These are phyloP conservation scores for Drosophila anomalata DNA, from an alignment of 2,888 invertebrate species.

Conservation along the genomic window DNA sequence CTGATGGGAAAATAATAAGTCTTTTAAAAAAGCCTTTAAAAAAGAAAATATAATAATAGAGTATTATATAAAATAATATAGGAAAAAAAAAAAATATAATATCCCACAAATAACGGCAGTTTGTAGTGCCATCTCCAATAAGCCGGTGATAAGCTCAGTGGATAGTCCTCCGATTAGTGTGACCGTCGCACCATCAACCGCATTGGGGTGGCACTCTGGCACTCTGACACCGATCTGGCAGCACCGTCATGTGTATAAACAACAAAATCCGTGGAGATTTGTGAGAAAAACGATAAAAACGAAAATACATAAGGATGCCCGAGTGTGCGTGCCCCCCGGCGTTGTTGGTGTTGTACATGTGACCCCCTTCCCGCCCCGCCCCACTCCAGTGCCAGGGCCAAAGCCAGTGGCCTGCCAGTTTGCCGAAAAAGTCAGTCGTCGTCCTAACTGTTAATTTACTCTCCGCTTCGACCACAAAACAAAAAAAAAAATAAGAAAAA, in stretches of 20 bases:
- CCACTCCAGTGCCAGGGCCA: too few species aligned
- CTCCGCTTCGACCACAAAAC: neutral
- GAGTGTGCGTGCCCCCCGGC: conserved; percentile 5
- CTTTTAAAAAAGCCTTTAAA: too few species aligned
- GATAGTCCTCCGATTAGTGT: neutral
- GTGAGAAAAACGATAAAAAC: neutral
- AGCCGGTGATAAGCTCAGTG: too few species aligned
- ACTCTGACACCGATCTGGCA: neutral
- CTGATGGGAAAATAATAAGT: too few species aligned
- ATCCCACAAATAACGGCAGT: too few species aligned
- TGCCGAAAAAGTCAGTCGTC: neutral
- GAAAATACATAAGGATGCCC: conserved; percentile 2
- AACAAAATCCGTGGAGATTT: conserved; percentile 1
- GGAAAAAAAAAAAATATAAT: too few species aligned
- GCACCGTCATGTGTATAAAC: conserved; percentile 6
- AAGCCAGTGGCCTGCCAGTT: conserved; percentile 6
- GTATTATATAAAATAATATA: too few species aligned
- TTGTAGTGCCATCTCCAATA: too few species aligned
- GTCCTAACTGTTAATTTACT: conserved; percentile 5
- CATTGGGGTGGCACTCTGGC: neutral
- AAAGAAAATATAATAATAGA: too few species aligned
- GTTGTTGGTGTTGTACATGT: conserved; percentile 3
- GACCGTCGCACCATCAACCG: neutral
- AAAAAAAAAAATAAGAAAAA: too few species aligned
- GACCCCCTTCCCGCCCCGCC: neutral